Percentiles rank a stretch among this genome's conserved stretches.
Conservation (phyloP, 2,888 invertebrate species). For the Apamea sordens region DNA sequence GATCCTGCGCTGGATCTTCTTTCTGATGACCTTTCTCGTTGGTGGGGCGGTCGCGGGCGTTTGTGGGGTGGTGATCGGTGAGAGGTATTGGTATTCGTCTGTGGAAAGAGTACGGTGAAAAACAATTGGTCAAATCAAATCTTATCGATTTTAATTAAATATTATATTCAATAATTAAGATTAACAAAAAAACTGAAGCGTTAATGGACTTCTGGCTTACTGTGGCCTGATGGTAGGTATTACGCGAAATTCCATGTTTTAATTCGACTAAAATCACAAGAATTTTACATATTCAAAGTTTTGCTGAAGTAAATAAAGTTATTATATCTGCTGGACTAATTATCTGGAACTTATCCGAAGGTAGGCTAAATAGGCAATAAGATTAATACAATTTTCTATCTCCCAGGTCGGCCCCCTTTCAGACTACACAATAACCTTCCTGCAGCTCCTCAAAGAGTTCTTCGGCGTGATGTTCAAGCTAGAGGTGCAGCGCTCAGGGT, state of each 20-base stretch:
- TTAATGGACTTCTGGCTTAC: not conserved
- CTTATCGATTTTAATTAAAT: no score
- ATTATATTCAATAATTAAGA: no score
- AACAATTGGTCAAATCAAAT: no score
- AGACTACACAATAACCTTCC: constrained; percentile 95
- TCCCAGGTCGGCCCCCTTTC: constrained; percentile 91
- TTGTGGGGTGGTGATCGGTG: constrained; percentile 81
- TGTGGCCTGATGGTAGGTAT: not conserved
- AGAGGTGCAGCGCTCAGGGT: constrained; percentile 88
- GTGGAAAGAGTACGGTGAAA: constrained; percentile 55
- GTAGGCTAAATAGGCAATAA: not conserved
- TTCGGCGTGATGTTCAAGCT: constrained; percentile 98
- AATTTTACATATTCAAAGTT: not conserved
- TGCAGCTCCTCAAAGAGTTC: constrained; percentile 97
- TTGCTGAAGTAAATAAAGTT: not conserved
- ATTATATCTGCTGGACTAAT: not conserved
- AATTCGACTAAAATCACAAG: not conserved
- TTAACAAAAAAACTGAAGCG: not conserved
- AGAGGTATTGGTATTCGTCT: constrained; percentile 87
- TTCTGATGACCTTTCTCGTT: constrained; percentile 75
- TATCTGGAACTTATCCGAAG: not conserved
- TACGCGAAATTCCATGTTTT: not conserved
- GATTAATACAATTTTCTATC: not conserved
- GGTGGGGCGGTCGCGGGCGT: constrained; percentile 61
- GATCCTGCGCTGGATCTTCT: constrained; percentile 81